These are phyloP conservation scores for Graptemys geographica DNA, from an alignment of 2,797 vertebrate genomes.

Conservation along the genomic window DNA sequence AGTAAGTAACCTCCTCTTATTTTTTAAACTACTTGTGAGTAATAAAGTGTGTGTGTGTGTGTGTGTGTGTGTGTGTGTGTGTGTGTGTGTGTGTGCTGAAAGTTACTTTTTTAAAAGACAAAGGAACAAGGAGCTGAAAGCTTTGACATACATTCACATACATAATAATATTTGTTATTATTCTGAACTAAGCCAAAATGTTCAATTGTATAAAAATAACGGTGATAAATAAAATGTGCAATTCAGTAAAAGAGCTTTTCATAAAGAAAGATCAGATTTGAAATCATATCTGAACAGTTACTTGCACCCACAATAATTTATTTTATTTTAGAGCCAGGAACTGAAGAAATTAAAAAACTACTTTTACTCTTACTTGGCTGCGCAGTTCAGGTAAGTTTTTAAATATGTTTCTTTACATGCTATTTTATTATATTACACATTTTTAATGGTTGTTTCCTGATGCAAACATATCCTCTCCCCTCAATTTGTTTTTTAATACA, in stretches of 20 bases:
- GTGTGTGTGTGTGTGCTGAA: background rate
- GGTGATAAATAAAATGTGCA: background rate
- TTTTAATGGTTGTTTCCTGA: background rate
- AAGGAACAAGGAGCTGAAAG: background rate
- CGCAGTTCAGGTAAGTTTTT: conserved; percentile 92
- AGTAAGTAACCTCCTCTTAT: background rate
- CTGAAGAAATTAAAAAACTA: conserved; percentile 95
- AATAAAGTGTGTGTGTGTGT: background rate
- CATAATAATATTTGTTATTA: background rate
- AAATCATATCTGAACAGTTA: conserved; percentile 16
- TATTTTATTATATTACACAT: background rate
- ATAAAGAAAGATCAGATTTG: conserved; percentile 2
- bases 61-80: background rate
- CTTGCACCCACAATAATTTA: conserved; percentile 10
- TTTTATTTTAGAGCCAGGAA: conserved; percentile 87
- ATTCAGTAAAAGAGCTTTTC: background rate
- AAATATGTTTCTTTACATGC: background rate
- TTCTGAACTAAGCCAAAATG: background rate
- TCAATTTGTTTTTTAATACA: background rate
- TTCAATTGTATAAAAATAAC: background rate
- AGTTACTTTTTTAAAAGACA: background rate
- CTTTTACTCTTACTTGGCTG: conserved; percentile 94
- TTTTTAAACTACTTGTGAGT: background rate
- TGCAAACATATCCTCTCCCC: background rate
- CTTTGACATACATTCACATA: background rate